Percentiles rank a stretch among this genome's conserved stretches.
Conservation (phyloP, 2,113 vertebrate species). For the Myodes glareolus region DNA sequence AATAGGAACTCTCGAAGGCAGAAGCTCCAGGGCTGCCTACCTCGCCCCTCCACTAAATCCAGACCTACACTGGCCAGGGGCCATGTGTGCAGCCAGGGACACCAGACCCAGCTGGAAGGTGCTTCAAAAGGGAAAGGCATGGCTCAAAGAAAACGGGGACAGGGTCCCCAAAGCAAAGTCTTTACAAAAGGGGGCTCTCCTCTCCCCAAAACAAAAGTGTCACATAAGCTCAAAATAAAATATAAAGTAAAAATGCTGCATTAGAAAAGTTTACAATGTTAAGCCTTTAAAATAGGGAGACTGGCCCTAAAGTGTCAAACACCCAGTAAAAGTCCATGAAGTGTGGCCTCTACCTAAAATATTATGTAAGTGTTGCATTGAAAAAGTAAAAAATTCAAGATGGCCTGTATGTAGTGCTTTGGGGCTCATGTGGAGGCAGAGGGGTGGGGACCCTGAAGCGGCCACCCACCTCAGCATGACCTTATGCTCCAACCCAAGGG, state of each 20-base stretch:
- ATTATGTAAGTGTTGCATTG: not conserved
- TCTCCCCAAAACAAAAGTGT: not conserved
- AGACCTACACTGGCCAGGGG: not conserved
- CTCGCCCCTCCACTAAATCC: not conserved
- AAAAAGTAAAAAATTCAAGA: not conserved
- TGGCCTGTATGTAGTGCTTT: not conserved
- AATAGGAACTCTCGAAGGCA: not conserved
- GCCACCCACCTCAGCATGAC: not conserved
- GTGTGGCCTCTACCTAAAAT: not conserved
- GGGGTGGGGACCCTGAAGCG: too few species aligned
- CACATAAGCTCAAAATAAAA: slow-evolving; percentile 32
- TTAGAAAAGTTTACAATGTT: not conserved
- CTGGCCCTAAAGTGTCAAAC: not conserved
- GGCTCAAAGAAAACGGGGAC: not conserved
- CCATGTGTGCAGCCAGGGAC: not conserved
- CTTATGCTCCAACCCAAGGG: not conserved
- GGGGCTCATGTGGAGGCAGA: not conserved
- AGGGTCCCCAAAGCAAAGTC: not conserved
- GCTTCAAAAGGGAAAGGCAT: not conserved
- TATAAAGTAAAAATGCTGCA: not conserved
- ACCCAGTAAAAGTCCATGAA: not conserved
- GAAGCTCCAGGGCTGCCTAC: not conserved
- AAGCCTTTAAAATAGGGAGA: not conserved
- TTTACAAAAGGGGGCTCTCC: not conserved
- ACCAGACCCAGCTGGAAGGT: not conserved